Evolutionary conservation across 35 echinoderm and acorn worm species (phyloP), one percentile per base, ranked within the genome.

Genomic region (Acanthaster planci): DNA sequence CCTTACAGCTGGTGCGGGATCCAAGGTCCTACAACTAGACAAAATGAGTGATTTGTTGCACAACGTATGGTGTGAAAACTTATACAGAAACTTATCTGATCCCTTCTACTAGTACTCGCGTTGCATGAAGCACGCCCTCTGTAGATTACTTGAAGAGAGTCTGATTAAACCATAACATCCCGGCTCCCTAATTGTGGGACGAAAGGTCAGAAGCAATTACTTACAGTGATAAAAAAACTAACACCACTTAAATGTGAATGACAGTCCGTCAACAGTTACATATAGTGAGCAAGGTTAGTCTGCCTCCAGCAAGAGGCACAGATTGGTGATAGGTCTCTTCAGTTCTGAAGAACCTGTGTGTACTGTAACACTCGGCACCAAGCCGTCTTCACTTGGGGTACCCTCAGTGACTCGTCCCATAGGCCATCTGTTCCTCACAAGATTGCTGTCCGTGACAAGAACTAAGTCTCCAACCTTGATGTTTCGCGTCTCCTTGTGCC

Each of bases 391-490:
- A 52, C 52, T 54, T 58, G 85, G 86, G 50, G 1, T 82, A 50
- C 75, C 85, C 60, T 52, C 34, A 79, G 38, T 0, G 52, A 58
- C 80, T 54, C 12, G 52, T 50, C 80, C 80, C 80, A 82, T 52
- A 18, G 80, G 52, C 80, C 80, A 82, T 27, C 52, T 44, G 40
- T 54, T 54, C 40, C 80, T 22, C 32, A 35, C 31, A 1, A 82
- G 52, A n/a, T 82, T 82, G 40, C 52, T 82, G 52, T 93, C 60
- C 1, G 34, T 40, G 29, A 93, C 77, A 47, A 89, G 51, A 32
- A 93, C 91, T 12, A 93, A 77, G 40, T 93, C 91, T 51, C 72
- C 85, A 16, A 40, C 39, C 27, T 57, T 40, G 38, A 89, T 22
- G 67, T 89, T 76, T 18, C n/a, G 42, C 12, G 85, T 53, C 14